Base-by-base conservation (phyloP, 2,113 vertebrate species). In the Anoura caudifer region DNA sequence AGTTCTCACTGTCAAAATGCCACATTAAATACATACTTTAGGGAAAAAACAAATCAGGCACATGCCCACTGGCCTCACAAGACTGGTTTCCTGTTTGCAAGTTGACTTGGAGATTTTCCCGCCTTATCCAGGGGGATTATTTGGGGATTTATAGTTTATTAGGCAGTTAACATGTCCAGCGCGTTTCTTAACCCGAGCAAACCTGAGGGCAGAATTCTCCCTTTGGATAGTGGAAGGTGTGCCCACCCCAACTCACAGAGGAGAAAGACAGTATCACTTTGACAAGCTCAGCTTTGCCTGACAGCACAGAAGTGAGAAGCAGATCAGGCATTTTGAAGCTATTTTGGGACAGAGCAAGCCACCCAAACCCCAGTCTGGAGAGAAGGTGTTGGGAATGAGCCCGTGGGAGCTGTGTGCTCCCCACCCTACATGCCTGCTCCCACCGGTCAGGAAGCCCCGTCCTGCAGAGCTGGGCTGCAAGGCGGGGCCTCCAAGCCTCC, bases 71-170 rank as follows among this genome's bases (percentile, higher is more conserved):
- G 26, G 50, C 9, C 91, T 85, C 86, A 65, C 50, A 86, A 63
- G 79, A 79, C 61, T 38, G 26, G 52, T n/a, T 89, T 90, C 69
- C 45, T 50, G 77, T 87, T 43, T 47, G 75, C 75, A 26, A 33
- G n/a, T 16, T 85, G 91, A 81, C 50, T 22, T 70, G 31, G 63
- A 87, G 50, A 12, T 81, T 91, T 94, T 90, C 91, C 91, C 70
- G 82, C 84, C 43, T 69, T 4, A 13, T 72, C 63, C 36, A 41
- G 28, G 26, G 79, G 87, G n/a, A 76, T 95, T 95, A 75, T 96
- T 77, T 92, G 9, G 82, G 75, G 87, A 86, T 91, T 73, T 89
- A 89, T 17, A 84, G 80, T 85, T 88, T 88, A 79, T n/a, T 59
- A 59, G 89, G 83, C 92, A 93, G 69, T 91, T 79, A 91, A 89